phyloP scores from a whole-genome alignment of 2,888 invertebrate genomes.

The Apotomis capreana region DNA sequence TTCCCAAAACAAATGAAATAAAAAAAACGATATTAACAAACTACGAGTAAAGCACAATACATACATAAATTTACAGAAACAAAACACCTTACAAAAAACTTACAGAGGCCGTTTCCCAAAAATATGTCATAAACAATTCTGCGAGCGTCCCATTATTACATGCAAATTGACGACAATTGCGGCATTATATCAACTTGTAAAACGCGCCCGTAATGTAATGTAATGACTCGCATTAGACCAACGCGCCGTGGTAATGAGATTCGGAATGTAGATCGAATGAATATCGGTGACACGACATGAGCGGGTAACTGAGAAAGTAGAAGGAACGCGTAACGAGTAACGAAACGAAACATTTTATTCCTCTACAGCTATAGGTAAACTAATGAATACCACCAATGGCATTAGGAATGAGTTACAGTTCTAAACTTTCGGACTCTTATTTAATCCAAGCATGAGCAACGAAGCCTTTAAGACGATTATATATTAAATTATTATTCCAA shows the following conservation, averaged over 20 bases:
- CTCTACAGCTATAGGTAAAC: neutral
- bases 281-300: slow-evolving; percentile 27
- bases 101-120: slow-evolving; percentile 8
- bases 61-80: neutral
- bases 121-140: slow-evolving; percentile 37
- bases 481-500: too few relatives aligned
- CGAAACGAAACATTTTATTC: neutral
- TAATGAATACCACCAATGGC: too few relatives aligned
- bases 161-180: slow-evolving; percentile 42
- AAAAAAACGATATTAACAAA: too few relatives aligned
- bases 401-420: too few relatives aligned
- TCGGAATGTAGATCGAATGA: slow-evolving; percentile 35
- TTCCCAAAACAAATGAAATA: neutral
- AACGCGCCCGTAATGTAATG: slow-evolving; percentile 33
- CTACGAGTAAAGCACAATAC: too few relatives aligned
- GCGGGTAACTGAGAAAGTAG: slow-evolving; percentile 18
- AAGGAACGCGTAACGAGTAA: slow-evolving; percentile 8
- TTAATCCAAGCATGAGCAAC: too few relatives aligned
- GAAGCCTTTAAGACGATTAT: too few relatives aligned
- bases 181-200: slow-evolving; percentile 40
- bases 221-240: slow-evolving; percentile 38
- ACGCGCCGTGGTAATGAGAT: slow-evolving; percentile 38
- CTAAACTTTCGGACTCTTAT: too few relatives aligned
- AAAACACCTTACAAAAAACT: neutral
- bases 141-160: slow-evolving; percentile 35